These are phyloP conservation scores for Cosmopolites sordidus DNA, from an alignment of 2,888 invertebrate species.

Conservation along the genomic window DNA sequence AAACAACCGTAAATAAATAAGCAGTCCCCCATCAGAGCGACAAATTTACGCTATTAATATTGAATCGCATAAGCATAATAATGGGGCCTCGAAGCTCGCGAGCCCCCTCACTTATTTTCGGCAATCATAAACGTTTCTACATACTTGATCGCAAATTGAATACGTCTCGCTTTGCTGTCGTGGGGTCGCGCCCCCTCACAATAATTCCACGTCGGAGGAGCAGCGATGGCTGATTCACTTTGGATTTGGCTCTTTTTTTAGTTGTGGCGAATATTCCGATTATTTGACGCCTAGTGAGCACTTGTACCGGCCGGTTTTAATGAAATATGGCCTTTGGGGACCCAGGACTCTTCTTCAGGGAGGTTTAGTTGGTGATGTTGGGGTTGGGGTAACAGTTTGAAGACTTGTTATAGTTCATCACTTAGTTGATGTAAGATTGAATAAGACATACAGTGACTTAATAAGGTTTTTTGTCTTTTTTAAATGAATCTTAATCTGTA, in stretches of 20 bases:
- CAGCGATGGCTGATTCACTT: no score
- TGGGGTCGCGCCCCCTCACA: constrained; percentile 52
- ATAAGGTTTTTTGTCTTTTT: no score
- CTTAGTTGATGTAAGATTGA: no score
- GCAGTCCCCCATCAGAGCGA: constrained; percentile 24
- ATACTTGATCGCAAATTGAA: constrained; percentile 49
- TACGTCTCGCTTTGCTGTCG: constrained; percentile 41
- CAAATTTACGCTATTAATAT: constrained; percentile 32
- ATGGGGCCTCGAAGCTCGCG: no score
- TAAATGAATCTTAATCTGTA: no score
- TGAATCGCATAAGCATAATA: constrained; percentile 42
- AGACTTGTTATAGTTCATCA: no score
- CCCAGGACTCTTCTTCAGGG: background rate
- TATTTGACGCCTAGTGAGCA: constrained; percentile 47
- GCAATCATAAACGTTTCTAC: constrained; percentile 48
- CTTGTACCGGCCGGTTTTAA: constrained; percentile 41
- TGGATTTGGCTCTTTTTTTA: no score
- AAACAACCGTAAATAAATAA: constrained; percentile 28
- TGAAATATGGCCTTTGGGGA: constrained; percentile 46
- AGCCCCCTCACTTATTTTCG: constrained; percentile 32
- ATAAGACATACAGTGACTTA: no score
- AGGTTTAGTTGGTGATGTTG: background rate
- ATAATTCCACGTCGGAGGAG: constrained; percentile 61
- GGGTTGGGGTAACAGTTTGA: background rate
- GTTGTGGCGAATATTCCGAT: constrained; percentile 44